These are phyloP conservation scores for Nemoura dubitans DNA, from an alignment of 2,888 invertebrate species.

Conservation along the genomic window DNA sequence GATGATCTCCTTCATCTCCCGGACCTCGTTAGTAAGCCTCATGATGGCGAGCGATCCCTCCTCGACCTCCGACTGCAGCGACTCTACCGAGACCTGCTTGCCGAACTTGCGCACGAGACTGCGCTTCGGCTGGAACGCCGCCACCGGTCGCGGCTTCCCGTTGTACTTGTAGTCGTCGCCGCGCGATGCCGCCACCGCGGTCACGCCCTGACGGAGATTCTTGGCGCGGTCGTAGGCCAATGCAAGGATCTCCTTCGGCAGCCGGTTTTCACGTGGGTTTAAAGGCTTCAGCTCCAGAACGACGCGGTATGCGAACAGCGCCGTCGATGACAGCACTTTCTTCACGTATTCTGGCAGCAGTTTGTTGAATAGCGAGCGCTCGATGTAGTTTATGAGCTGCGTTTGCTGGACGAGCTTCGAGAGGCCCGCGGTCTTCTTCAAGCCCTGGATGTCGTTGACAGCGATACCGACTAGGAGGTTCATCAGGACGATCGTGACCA, in stretches of 20 bases:
- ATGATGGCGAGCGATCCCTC: slow-evolving; percentile 31
- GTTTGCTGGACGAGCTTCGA: slow-evolving; percentile 86
- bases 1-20: slow-evolving; percentile 40
- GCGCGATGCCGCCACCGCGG: background rate
- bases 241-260: slow-evolving; percentile 81
- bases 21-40: slow-evolving; percentile 36
- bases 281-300: slow-evolving; percentile 84
- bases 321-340: slow-evolving; percentile 79
- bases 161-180: background rate
- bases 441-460: slow-evolving; percentile 86
- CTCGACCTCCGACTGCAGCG: slow-evolving; percentile 10
- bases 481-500: slow-evolving; percentile 87
- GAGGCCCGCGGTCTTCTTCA: slow-evolving; percentile 85
- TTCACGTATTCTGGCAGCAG: slow-evolving; percentile 78
- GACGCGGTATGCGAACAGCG: slow-evolving; percentile 81
- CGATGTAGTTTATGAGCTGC: slow-evolving; percentile 86
- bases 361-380: slow-evolving; percentile 81
- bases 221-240: slow-evolving; percentile 84
- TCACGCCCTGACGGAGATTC: slow-evolving; percentile 65
- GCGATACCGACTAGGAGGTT: slow-evolving; percentile 87
- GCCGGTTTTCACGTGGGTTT: slow-evolving; percentile 82
- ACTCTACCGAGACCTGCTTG: background rate
- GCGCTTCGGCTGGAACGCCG: background rate
- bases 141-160: background rate
- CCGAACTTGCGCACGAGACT: background rate